Conservation (phyloP, 2,888 invertebrate species). For the Poecilobothrus nobilitatus region DNA sequence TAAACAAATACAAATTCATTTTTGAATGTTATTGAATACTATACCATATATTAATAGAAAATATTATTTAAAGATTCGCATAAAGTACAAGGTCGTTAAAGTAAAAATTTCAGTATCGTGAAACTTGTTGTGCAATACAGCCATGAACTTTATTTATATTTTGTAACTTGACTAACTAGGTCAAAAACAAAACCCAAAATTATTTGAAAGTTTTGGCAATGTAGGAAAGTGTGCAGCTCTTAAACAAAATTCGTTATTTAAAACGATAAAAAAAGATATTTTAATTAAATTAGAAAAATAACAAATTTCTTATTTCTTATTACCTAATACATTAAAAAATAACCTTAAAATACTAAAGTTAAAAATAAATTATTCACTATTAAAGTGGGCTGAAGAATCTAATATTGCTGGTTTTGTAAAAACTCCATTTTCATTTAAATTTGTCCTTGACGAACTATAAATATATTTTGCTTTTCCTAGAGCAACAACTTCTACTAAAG, state of each 20-base stretch:
- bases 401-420: not conserved
- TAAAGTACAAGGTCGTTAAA: not conserved
- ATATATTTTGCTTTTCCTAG: not conserved
- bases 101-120: constrained; percentile 8
- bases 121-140: not conserved
- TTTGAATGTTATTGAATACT: too few relatives aligned
- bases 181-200: not conserved
- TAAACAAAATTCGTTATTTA: too few relatives aligned
- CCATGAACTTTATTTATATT: not conserved
- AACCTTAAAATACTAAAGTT: not conserved
- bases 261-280: not conserved
- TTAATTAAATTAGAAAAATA: not conserved
- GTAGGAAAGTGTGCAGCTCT: too few relatives aligned
- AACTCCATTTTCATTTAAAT: not conserved
- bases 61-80: constrained; percentile 2
- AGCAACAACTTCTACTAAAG: not conserved
- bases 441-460: not conserved
- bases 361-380: not conserved
- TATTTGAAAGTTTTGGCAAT: too few relatives aligned
- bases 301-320: not conserved
- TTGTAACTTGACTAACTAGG: not conserved
- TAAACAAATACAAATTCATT: too few relatives aligned
- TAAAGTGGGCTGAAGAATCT: not conserved
- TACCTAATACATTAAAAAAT: not conserved
- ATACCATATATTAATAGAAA: too few relatives aligned